Evolutionary conservation across 1,140 invertebrate genomes (phyloP), one percentile per base, ranked within the genome.

Genomic region (Trichoplusia ni): DNA sequence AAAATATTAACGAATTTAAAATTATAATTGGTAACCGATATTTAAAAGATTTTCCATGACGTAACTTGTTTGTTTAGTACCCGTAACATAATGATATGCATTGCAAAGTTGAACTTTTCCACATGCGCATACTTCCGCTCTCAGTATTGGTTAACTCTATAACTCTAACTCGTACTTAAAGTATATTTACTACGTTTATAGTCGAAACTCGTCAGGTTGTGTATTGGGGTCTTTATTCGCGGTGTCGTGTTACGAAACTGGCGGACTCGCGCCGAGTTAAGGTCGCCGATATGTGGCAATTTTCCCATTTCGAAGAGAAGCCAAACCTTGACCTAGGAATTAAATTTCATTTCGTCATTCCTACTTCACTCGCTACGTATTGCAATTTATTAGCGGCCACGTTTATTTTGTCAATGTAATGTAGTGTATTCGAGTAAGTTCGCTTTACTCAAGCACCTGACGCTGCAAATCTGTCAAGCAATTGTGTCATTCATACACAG

Each of bases 281-380:
- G 86, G 84, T 89, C 83, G 79, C 69, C 63, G 68, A 77, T 83
- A 60, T 90, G 86, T 87, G 84, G 87, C 84, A 90, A 90, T 90
- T 86, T 85, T 87, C 83, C 84, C 87, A 89, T 87, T 90, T 86
- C 86, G 84, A 89, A 87, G 87, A 87, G 77, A 87, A 89, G 82
- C 73, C 64, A 73, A 75, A 84, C 87, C 87, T 90, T 90, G 87
- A 90, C 87, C 87, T 90, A 90, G 86, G 87, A 85, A 76, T 88
- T 81, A 78, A 82, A 81, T 81, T 77, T 77, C 65, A 66, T 90
- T 90, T 90, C 84, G 80, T 84, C 83, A 88, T 70, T 67, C 49
- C 58, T 35, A 53, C 23, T 70, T 69, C 68, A 71, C 69, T 53
- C 65, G 71, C 72, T 81, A 77, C 70, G 74, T 76, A 77, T 83